Conservation (phyloP, 1,140 invertebrate species). For the Wasmannia auropunctata region DNA sequence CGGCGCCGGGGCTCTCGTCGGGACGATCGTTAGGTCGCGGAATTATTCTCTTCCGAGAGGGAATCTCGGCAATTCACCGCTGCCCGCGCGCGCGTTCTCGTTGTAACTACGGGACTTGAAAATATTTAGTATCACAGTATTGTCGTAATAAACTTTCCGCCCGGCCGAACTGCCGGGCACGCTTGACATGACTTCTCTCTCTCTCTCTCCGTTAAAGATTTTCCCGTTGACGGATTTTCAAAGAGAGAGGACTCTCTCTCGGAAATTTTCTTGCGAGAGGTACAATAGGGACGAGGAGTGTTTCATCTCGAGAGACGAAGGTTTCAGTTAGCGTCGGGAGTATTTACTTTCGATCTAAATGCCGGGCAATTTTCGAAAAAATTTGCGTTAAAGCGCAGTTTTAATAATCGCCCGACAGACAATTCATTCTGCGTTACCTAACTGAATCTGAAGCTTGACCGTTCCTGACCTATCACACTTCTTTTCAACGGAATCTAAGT, state of each 20-base stretch:
- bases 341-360: constrained; percentile 19
- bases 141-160: constrained; percentile 57
- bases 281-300: constrained; percentile 32
- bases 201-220: constrained; percentile 63
- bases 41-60: constrained; percentile 52
- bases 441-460: background rate
- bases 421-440: background rate
- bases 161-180: constrained; percentile 5
- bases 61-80: constrained; percentile 53
- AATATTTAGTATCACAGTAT: constrained; percentile 56
- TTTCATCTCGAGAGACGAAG: background rate
- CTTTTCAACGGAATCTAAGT: background rate
- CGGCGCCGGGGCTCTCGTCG: constrained; percentile 21
- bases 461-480: background rate
- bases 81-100: constrained; percentile 38
- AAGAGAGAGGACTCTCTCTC: constrained; percentile 26
- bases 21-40: constrained; percentile 45
- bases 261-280: constrained; percentile 30
- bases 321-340: constrained; percentile 4
- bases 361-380: background rate
- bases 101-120: constrained; percentile 45
- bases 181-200: constrained; percentile 58
- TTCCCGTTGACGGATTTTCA: constrained; percentile 53
- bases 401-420: background rate
- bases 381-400: background rate